These are phyloP conservation scores for Tenrec ecaudatus DNA, from an alignment of 2,113 vertebrate species.

Conservation along the genomic window DNA sequence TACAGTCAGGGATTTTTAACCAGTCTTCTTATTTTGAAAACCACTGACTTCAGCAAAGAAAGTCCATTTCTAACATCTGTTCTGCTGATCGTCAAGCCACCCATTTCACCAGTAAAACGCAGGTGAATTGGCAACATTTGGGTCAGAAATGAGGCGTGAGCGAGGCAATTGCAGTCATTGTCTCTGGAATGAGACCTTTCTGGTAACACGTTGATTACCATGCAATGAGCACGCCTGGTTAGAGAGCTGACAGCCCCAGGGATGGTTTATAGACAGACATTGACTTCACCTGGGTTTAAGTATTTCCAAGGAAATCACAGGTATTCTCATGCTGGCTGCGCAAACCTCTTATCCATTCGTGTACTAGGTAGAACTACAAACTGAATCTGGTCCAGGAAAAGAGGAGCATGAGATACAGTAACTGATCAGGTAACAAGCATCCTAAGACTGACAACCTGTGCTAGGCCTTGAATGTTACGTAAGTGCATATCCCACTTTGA, in stretches of 20 bases:
- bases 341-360: too few relatives aligned
- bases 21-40: background rate
- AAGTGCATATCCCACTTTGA: too few relatives aligned
- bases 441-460: too few relatives aligned
- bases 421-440: too few relatives aligned
- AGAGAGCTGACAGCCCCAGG: background rate
- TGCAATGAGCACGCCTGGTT: conserved; percentile 44
- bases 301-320: too few relatives aligned
- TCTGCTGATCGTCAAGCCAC: conserved; percentile 42
- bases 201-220: background rate
- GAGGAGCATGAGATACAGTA: too few relatives aligned
- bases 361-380: too few relatives aligned
- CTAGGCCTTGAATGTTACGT: too few relatives aligned
- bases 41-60: background rate
- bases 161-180: conserved; percentile 23
- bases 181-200: conserved; percentile 18
- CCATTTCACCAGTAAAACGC: conserved; percentile 59
- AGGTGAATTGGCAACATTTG: conserved; percentile 70
- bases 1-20: background rate
- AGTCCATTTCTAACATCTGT: conserved; percentile 49
- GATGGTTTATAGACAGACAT: background rate
- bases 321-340: too few relatives aligned
- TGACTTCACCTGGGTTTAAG: too few relatives aligned
- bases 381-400: too few relatives aligned
- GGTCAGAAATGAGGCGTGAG: conserved; percentile 44